These are phyloP conservation scores for Onychostoma macrolepis DNA, from an alignment of 2,113 vertebrate genomes.

Conservation along the genomic window DNA sequence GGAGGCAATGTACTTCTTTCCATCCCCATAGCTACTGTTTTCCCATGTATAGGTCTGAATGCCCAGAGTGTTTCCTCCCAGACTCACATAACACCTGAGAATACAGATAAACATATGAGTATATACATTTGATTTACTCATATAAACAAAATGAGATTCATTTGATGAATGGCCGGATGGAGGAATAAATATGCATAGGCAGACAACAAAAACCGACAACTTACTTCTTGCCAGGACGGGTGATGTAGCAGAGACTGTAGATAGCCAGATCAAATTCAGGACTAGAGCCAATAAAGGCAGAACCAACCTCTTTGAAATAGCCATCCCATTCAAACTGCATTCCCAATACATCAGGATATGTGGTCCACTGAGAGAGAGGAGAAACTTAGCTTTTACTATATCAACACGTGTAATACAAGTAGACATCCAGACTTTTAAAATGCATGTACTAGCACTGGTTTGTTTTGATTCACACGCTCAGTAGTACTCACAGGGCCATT, in stretches of 20 bases:
- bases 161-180: not conserved
- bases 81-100: constrained; percentile 84
- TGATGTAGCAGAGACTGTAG: constrained; percentile 90
- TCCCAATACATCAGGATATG: constrained; percentile 86
- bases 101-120: constrained; percentile 6
- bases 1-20: constrained; percentile 86
- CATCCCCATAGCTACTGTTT: constrained; percentile 80
- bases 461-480: not conserved
- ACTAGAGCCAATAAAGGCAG: constrained; percentile 89
- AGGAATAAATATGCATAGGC: not conserved
- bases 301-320: constrained; percentile 89
- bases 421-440: not conserved
- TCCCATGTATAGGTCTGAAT: constrained; percentile 92
- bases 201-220: constrained; percentile 53
- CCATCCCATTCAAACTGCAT: constrained; percentile 93
- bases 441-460: not conserved
- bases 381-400: not conserved
- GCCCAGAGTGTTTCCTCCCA: constrained; percentile 80
- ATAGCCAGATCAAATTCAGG: constrained; percentile 93
- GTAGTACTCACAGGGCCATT: constrained; percentile 84
- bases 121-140: not conserved
- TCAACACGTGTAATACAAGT: not conserved
- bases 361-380: constrained; percentile 78
- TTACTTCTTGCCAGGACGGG: constrained; percentile 86
- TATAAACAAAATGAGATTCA: not conserved